phyloP scores from a whole-genome alignment of 2,888 invertebrate species.

The Holacanthella duospinosa region DNA sequence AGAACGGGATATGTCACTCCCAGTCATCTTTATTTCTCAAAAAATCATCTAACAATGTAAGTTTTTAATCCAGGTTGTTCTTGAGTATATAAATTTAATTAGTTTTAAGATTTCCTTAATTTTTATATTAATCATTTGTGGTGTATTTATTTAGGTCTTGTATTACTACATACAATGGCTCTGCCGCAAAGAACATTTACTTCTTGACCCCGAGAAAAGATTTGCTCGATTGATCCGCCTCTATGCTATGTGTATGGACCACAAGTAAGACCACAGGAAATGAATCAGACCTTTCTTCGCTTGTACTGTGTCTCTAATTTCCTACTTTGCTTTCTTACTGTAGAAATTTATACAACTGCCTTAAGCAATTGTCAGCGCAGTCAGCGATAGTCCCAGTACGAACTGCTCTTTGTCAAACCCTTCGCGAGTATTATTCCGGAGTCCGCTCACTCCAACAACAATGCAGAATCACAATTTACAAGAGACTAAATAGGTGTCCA shows the following conservation, averaged over 20 bases:
- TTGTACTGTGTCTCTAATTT: background rate
- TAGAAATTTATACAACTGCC: slow-evolving; percentile 55
- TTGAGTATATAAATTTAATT: background rate
- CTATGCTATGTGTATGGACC: slow-evolving; percentile 45
- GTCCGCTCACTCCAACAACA: slow-evolving; percentile 63
- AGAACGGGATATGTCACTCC: slow-evolving; percentile 43
- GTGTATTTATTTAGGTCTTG: slow-evolving; percentile 45
- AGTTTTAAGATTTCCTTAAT: background rate
- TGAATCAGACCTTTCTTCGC: slow-evolving; percentile 5
- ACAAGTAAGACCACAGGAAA: slow-evolving; percentile 27
- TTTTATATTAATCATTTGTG: background rate
- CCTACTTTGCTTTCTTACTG: slow-evolving; percentile 50
- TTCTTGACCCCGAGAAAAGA: slow-evolving; percentile 51
- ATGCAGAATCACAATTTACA: slow-evolving; percentile 58
- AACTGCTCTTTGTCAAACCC: slow-evolving; percentile 51
- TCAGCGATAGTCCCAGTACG: slow-evolving; percentile 51
- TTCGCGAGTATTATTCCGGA: slow-evolving; percentile 54
- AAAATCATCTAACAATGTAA: slow-evolving; percentile 48
- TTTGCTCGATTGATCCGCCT: slow-evolving; percentile 57
- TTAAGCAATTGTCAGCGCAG: slow-evolving; percentile 53
- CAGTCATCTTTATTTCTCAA: slow-evolving; percentile 48
- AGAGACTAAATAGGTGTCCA: slow-evolving; percentile 48
- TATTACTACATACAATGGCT: slow-evolving; percentile 62
- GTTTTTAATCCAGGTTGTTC: background rate
- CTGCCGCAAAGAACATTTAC: slow-evolving; percentile 49